Evolutionary conservation across 2,888 invertebrate species (phyloP).

Genomic region (Apodemia zela): DNA sequence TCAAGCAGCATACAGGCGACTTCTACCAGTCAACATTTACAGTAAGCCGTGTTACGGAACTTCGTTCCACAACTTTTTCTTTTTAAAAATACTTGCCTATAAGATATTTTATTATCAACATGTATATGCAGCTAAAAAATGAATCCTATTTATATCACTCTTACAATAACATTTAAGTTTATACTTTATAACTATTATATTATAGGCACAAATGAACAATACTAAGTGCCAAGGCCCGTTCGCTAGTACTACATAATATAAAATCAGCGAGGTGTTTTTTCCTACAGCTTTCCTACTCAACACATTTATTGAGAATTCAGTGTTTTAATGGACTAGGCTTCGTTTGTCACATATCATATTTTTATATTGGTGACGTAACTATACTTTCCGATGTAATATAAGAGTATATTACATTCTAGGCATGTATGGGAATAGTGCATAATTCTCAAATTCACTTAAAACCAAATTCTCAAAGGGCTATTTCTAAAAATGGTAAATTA

Average conservation of each 20-base stretch:
- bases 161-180: conserved; percentile 39
- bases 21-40: no score
- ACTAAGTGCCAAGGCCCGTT: conserved; percentile 51
- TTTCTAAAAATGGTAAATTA: no score
- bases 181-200: conserved; percentile 49
- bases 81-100: background rate
- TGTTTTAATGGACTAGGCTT: background rate
- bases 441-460: no score
- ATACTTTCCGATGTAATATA: background rate
- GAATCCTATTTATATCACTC: conserved; percentile 45
- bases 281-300: conserved; percentile 48
- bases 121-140: conserved; percentile 52
- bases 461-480: no score
- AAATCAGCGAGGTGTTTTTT: conserved; percentile 70
- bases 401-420: background rate
- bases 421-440: no score
- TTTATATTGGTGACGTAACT: background rate
- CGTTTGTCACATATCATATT: background rate
- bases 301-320: background rate
- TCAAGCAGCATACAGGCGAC: no score
- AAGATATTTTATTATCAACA: conserved; percentile 34
- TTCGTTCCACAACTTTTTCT: no score
- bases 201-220: conserved; percentile 73
- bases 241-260: conserved; percentile 54
- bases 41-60: no score